Evolutionary conservation across 2,888 invertebrate species (phyloP).

Genomic region (Polymixis lichenea): DNA sequence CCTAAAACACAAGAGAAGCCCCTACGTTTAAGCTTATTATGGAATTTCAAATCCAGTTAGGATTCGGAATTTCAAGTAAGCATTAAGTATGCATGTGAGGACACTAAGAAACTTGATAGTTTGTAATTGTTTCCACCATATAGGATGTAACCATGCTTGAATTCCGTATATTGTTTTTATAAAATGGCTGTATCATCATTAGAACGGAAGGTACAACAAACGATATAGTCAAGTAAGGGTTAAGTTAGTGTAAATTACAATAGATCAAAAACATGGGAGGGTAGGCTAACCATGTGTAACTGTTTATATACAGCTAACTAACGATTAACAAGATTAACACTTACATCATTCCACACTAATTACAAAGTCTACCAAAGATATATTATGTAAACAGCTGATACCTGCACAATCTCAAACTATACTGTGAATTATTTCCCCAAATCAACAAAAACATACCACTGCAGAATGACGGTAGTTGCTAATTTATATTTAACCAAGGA

Average conservation of each 20-base stretch:
- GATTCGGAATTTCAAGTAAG: not conserved
- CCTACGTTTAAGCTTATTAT: not conserved
- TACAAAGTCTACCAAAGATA: conserved; percentile 14
- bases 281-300: not conserved
- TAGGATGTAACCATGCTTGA: not conserved
- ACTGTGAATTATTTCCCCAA: conserved; percentile 39
- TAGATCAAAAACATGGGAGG: not conserved
- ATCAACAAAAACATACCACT: conserved; percentile 27
- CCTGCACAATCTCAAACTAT: conserved; percentile 45
- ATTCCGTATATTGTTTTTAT: not conserved
- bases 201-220: not conserved
- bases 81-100: not conserved
- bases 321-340: conserved; percentile 26
- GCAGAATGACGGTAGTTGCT: conserved; percentile 16
- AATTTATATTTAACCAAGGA: conserved; percentile 23
- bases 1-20: conserved; percentile 17
- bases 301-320: conserved; percentile 2
- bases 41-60: conserved; percentile 2
- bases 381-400: conserved; percentile 39
- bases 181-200: not conserved
- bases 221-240: not conserved
- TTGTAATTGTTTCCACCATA: not conserved
- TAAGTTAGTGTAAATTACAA: not conserved
- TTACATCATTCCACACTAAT: not conserved
- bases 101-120: not conserved